Conservation (phyloP, 2,888 invertebrate species). For the Mantis religiosa region DNA sequence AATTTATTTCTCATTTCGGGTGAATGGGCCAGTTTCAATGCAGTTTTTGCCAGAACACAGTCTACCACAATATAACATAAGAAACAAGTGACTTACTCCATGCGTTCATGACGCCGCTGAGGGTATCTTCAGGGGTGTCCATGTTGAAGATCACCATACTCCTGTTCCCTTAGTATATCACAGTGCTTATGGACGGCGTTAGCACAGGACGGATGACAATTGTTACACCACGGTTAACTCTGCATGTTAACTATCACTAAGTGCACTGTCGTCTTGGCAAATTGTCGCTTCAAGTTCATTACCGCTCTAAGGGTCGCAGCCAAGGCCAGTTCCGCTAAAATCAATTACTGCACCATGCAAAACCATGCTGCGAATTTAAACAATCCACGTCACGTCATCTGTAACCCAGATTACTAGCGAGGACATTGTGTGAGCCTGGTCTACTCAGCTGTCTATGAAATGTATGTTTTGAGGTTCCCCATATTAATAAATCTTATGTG, state of each 20-base stretch:
- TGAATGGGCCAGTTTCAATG: too few relatives aligned
- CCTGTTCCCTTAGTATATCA: neutral
- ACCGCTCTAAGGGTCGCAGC: neutral
- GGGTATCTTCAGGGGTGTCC: constrained; percentile 38
- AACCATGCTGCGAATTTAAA: neutral
- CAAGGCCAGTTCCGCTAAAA: neutral
- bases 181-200: neutral
- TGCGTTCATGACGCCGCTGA: constrained; percentile 41
- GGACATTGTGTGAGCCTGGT: too few relatives aligned
- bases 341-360: neutral
- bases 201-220: neutral
- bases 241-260: neutral
- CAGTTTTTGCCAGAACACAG: too few relatives aligned
- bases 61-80: too few relatives aligned
- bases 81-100: constrained; percentile 35
- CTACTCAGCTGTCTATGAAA: too few relatives aligned
- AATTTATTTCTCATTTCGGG: too few relatives aligned
- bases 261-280: neutral
- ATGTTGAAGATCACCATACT: constrained; percentile 16
- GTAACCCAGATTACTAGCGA: too few relatives aligned
- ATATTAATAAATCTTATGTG: too few relatives aligned
- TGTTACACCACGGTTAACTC: neutral
- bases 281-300: neutral
- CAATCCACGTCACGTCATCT: neutral
- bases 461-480: too few relatives aligned